Conservation (phyloP, 2,113 vertebrate species). For the Cercopithecus mona region DNA sequence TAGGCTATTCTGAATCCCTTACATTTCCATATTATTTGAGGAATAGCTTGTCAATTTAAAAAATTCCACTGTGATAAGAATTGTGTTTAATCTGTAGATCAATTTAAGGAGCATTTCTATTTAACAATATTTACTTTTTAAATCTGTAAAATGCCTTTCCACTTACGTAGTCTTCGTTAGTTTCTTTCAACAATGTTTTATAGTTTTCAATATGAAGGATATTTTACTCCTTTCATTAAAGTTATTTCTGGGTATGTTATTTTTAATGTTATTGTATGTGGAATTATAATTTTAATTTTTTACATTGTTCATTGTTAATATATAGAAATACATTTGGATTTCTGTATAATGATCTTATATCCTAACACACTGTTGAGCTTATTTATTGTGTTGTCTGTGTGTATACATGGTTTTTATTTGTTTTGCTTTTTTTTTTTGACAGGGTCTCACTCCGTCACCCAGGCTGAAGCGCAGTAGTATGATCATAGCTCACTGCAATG, state of each 20-base stretch:
- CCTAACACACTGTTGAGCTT: not conserved
- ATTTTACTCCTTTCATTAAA: not conserved
- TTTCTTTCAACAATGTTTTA: not conserved
- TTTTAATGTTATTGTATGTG: not conserved
- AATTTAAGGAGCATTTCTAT: not conserved
- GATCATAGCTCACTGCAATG: too few species aligned
- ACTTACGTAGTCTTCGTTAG: not conserved
- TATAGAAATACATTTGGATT: not conserved
- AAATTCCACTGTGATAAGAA: not conserved
- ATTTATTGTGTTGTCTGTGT: not conserved
- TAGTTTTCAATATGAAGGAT: not conserved
- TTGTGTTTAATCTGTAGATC: not conserved
- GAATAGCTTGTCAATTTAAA: not conserved
- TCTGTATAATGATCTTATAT: not conserved
- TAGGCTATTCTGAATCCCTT: not conserved
- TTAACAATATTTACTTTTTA: not conserved
- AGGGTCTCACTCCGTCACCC: too few species aligned
- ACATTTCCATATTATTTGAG: not conserved
- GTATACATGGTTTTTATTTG: too few species aligned
- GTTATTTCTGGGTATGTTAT: not conserved
- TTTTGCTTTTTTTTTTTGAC: too few species aligned
- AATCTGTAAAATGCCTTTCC: not conserved
- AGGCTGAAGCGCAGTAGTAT: too few species aligned
- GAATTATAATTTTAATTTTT: not conserved
- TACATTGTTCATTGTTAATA: not conserved